phyloP scores from a whole-genome alignment of 2,113 vertebrate species.

The Chloropsis cyanopogon region DNA sequence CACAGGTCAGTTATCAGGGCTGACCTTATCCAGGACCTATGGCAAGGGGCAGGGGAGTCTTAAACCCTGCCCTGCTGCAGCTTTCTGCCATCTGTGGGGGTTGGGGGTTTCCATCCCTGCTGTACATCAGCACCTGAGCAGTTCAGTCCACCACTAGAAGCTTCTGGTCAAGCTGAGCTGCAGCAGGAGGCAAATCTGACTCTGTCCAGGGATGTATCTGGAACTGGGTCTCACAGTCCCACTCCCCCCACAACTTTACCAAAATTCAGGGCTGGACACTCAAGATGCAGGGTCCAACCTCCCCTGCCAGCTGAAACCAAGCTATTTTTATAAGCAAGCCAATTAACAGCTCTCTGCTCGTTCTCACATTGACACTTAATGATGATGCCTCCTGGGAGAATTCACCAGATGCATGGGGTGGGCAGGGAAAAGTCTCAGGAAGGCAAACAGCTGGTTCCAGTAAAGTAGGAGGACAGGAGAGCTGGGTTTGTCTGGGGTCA shows the following conservation, averaged over 20 bases:
- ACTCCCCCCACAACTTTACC: neutral
- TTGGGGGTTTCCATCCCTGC: neutral
- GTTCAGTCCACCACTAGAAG: neutral
- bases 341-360: neutral
- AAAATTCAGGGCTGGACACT: neutral
- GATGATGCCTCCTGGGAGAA: slow-evolving; percentile 9
- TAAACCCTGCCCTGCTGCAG: neutral
- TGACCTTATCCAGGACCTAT: neutral
- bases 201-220: neutral
- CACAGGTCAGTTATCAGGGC: neutral
- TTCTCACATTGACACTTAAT: neutral
- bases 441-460: neutral
- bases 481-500: neutral
- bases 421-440: neutral
- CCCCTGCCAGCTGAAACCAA: neutral
- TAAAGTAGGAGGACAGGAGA: neutral
- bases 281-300: neutral
- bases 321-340: neutral
- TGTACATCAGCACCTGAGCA: neutral
- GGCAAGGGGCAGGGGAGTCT: neutral
- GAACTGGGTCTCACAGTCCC: neutral
- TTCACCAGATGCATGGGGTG: neutral
- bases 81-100: neutral
- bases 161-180: neutral
- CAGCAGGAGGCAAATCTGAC: neutral